Percentiles rank a stretch among this genome's conserved stretches.
phyloP scores from a whole-genome alignment of 2,797 vertebrate genomes.

The Acridotheres tristis region DNA sequence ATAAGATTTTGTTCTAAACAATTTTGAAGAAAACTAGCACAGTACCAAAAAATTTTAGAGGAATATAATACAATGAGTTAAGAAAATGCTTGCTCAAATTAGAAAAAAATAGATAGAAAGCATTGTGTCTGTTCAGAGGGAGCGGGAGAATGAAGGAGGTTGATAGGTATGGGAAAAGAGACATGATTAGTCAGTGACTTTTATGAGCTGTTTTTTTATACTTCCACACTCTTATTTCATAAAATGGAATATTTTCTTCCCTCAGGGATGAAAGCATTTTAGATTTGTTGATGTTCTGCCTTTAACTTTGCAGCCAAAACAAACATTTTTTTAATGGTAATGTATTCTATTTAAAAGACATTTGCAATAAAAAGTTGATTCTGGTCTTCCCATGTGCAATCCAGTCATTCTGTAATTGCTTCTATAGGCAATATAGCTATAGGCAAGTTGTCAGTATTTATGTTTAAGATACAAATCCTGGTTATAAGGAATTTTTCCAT shows the following conservation, averaged over 20 bases:
- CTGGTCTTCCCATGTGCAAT: not conserved
- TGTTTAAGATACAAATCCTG: not conserved
- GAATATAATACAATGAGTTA: not conserved
- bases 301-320: not conserved
- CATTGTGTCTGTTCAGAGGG: not conserved
- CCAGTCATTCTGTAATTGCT: not conserved
- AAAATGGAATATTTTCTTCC: not conserved
- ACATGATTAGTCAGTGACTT: not conserved
- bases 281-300: not conserved
- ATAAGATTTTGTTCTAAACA: not conserved
- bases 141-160: accelerated
- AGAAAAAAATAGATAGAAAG: not conserved
- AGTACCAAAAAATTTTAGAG: not conserved
- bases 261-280: not conserved
- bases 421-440: not conserved
- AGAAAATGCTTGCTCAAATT: not conserved
- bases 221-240: not conserved
- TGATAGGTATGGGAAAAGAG: not conserved
- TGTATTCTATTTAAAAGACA: conserved; percentile 1
- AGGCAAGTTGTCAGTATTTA: conserved; percentile 11
- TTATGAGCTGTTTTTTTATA: not conserved
- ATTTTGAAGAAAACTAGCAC: not conserved
- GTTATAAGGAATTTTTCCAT: not conserved
- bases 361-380: not conserved
- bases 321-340: conserved; percentile 1